Conservation (phyloP, 1,140 invertebrate genomes). For the Ditylenchus dipsaci region DNA sequence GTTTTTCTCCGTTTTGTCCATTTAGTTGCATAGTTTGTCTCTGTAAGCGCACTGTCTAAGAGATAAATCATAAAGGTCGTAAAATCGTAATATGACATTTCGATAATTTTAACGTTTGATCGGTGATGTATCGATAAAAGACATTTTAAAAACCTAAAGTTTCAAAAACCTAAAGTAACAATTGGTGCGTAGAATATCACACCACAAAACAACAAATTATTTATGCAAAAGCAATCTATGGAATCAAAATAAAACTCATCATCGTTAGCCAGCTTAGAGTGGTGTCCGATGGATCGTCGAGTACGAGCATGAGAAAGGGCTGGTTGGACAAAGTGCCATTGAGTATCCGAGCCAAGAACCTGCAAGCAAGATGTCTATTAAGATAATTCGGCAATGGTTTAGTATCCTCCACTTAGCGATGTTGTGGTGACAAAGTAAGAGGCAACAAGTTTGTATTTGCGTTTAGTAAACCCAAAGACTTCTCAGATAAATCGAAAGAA, state of each 20-base stretch:
- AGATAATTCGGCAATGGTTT: constrained; percentile 1
- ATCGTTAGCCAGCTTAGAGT: constrained; percentile 51
- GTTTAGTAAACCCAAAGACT: constrained; percentile 3
- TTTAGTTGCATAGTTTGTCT: too few relatives aligned
- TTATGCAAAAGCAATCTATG: not conserved
- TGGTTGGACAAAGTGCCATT: constrained; percentile 57
- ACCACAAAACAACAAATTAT: too few relatives aligned
- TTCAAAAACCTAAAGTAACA: too few relatives aligned
- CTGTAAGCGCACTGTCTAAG: too few relatives aligned
- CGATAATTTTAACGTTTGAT: too few relatives aligned
- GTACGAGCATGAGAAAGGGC: constrained; percentile 56
- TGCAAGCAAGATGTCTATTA: too few relatives aligned
- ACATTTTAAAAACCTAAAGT: too few relatives aligned
- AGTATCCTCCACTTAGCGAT: not conserved
- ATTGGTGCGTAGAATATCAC: too few relatives aligned
- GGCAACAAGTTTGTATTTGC: not conserved
- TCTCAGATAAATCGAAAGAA: not conserved
- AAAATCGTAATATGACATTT: too few relatives aligned
- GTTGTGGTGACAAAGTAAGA: not conserved
- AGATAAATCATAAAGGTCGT: too few relatives aligned
- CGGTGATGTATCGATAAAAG: too few relatives aligned
- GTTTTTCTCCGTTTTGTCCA: too few relatives aligned
- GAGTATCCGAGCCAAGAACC: constrained; percentile 55
- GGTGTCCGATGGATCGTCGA: constrained; percentile 54
- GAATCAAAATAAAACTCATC: constrained; percentile 37